Base-by-base conservation (phyloP, 2,797 vertebrate genomes). In the Setipinna tenuifilis region DNA sequence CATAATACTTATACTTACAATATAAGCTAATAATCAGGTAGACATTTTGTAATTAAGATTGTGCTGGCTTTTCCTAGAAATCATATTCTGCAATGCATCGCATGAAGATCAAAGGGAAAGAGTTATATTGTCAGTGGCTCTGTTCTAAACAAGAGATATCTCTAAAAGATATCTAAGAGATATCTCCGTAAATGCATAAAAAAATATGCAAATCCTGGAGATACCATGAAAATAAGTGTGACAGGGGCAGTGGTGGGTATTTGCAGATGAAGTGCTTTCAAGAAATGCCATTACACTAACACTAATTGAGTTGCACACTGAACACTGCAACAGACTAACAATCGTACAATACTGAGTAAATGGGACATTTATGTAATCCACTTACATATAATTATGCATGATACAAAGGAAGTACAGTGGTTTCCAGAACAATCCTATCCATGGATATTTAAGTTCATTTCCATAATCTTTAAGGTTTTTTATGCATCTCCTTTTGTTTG, bases 341-440 rank as follows among this genome's bases (percentile, higher is more conserved):
- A 17, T 2, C 3, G 44, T 78, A 17, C 71, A 19, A 21, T 44
- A 78, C 17, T 78, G 71, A 21, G 31, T 44, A 78, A 41, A 16
- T 31, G 44, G 71, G 21, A 41, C 12, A 28, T 71, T 71, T 78
- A 78, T 44, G 31, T 78, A 78, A 78, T 44, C 71, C 71, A 78
- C 31, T 75, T 44, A 21, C 35, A 21, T 44, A 21, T 41, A 41
- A 78, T 78, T 44, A 21, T 44, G 31, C 31, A 44, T 41, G 35
- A 78, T 12, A 78, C 71, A 21, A 44, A 78, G 71, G 41, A 44
- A 78, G 31, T 21, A 44, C 71, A 44, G 71, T 21, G 19, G 35
- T 31, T 78, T 21, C 71, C 71, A 78, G 71, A 78, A 41, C 71
- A 78, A 41, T 78, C 31, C 71, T 2, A 44, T 44, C 31, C 31